phyloP scores from a whole-genome alignment of 2,113 vertebrate genomes.

The Camelus bactrianus region DNA sequence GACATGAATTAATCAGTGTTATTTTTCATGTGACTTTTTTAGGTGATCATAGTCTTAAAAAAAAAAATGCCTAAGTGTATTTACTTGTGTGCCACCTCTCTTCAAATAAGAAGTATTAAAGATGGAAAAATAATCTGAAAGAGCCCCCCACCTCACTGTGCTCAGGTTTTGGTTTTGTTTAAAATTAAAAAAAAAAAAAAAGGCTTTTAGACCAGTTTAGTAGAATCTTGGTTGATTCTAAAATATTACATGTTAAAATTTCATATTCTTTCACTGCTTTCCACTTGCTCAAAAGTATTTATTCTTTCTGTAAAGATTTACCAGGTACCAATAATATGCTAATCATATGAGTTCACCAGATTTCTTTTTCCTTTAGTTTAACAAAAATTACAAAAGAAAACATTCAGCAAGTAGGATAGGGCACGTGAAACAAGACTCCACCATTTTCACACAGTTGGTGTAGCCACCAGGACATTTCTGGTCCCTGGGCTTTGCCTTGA shows the following conservation, averaged over 20 bases:
- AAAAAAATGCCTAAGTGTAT: not conserved
- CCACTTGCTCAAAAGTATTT: not conserved
- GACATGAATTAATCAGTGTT: not conserved
- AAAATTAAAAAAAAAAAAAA: not conserved
- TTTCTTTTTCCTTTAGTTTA: not conserved
- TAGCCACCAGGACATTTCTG: not conserved
- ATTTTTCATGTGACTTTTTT: not conserved
- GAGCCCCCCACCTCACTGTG: not conserved
- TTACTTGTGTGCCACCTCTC: not conserved
- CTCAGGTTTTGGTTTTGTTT: not conserved
- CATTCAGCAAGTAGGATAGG: not conserved
- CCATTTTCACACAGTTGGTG: not conserved
- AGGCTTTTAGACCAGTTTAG: not conserved
- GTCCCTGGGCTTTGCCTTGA: not conserved
- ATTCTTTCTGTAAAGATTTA: constrained; percentile 34
- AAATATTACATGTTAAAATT: constrained; percentile 27
- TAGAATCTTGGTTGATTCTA: constrained; percentile 19
- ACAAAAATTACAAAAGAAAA: not conserved
- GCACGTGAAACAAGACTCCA: not conserved
- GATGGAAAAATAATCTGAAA: not conserved
- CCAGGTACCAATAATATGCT: not conserved
- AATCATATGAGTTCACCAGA: not conserved
- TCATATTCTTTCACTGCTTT: not conserved
- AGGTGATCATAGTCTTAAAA: not conserved
- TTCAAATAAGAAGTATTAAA: not conserved